These are phyloP conservation scores for Artemia franciscana DNA, from an alignment of 1,140 invertebrate genomes.

Conservation along the genomic window DNA sequence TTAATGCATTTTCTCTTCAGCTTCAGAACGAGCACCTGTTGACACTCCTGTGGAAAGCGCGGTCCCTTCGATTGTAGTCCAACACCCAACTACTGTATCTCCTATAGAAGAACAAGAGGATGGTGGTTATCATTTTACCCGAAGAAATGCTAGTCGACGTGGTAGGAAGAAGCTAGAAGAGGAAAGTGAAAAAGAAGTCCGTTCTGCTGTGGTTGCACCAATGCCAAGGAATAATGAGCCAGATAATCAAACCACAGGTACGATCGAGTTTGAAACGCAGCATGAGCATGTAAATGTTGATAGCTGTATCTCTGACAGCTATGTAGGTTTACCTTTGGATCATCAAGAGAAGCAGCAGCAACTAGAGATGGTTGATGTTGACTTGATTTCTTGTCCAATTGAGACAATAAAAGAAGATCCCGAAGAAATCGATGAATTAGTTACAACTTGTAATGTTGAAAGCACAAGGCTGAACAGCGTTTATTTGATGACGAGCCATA, in stretches of 20 bases:
- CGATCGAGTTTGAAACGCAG: not conserved
- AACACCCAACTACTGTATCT: not conserved
- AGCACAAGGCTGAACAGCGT: too few species aligned
- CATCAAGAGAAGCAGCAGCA: too few species aligned
- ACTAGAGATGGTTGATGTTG: too few species aligned
- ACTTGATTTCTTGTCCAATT: too few species aligned
- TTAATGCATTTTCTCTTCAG: not conserved
- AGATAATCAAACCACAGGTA: not conserved
- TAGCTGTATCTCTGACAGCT: too few species aligned
- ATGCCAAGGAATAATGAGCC: not conserved
- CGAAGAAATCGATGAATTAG: too few species aligned
- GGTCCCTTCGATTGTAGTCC: not conserved
- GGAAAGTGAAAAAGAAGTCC: not conserved
- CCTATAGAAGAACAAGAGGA: not conserved
- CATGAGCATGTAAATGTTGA: not conserved
- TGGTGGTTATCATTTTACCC: not conserved
- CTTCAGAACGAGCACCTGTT: not conserved
- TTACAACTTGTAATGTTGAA: too few species aligned
- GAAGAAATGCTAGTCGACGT: not conserved
- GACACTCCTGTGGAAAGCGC: not conserved
- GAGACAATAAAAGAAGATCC: too few species aligned
- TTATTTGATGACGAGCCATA: too few species aligned
- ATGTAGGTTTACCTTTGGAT: too few species aligned
- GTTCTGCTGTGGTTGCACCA: not conserved
- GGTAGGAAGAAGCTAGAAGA: not conserved